Base-by-base conservation (phyloP, 2,113 vertebrate genomes). In the Perca schrenkii region DNA sequence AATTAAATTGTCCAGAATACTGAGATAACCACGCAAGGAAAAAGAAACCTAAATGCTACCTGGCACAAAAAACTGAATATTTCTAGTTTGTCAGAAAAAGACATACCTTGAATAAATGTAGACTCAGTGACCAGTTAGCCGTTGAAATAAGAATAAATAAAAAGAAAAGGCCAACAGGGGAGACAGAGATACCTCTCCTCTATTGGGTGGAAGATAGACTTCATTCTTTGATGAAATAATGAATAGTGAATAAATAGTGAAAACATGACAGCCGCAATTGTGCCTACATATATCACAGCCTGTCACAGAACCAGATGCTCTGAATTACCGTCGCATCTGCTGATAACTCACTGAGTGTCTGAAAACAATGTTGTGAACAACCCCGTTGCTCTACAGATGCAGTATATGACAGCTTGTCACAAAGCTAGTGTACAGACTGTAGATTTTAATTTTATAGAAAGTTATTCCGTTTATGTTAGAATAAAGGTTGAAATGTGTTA, bases 101-200 rank as follows among this genome's bases (percentile, higher is more conserved):
- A 70, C 21, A 19, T 12, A 49, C 22, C 11, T 31, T 52, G 17
- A 49, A n/a, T 65, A 74, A 73, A 71, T 31, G 49, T 8, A 65
- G 25, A 22, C 64, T 74, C 8, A 5, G 43, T 83, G 43, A 61
- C 49, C 53, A 77, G 67, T 86, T 57, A 71, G 62, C 69, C 12
- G 19, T 14, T 21, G 40, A 53, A 74, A 75, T 25, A 16, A 52
- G 25, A 52, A 46, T 53, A 53, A 17, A 14, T 80, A 8, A 76
- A 69, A 74, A 49, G 40, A 73, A 6, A 22, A 52, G 52, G 65
- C 69, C 56, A 43, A 74, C 76, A 57, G 21, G 34, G 14, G 8
- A 74, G 56, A 53, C 19, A 15, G 54, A 62, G 31, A 64, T 11
- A 17, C 13, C 61, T 36, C 4, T 61, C 10, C 8, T 58, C 43